These are phyloP conservation scores for Chrysotoxum bicinctum DNA, from an alignment of 2,888 invertebrate species.

Conservation along the genomic window DNA sequence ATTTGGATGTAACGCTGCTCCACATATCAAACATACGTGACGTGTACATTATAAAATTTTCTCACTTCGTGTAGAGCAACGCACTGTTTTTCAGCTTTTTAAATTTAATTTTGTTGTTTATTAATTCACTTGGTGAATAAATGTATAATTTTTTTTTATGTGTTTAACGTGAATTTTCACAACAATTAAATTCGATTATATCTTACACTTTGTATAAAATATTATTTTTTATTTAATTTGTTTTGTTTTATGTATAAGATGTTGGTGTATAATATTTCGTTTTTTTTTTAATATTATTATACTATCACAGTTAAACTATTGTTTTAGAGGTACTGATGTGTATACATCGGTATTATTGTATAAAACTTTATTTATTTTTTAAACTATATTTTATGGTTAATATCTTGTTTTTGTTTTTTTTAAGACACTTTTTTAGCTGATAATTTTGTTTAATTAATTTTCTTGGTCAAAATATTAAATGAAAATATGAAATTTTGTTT, in stretches of 20 bases:
- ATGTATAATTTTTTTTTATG: slow-evolving; percentile 18
- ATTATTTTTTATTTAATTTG: slow-evolving; percentile 25
- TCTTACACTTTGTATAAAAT: slow-evolving; percentile 69
- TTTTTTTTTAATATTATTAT: slow-evolving; percentile 27
- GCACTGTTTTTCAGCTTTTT: slow-evolving; percentile 16
- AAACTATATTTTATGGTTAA: slow-evolving; percentile 15
- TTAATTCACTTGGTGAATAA: slow-evolving; percentile 55
- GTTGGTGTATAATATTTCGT: slow-evolving; percentile 53
- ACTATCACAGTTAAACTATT: slow-evolving; percentile 70
- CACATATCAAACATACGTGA: slow-evolving; percentile 83
- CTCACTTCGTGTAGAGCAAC: slow-evolving; percentile 41
- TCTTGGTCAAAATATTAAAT: slow-evolving; percentile 15
- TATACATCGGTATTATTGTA: slow-evolving; percentile 62
- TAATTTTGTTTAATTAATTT: slow-evolving; percentile 12
- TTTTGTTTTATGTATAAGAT: slow-evolving; percentile 50
- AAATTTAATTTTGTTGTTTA: slow-evolving; percentile 26
- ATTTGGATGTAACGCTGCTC: slow-evolving; percentile 82
- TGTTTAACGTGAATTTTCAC: slow-evolving; percentile 73
- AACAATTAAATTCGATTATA: slow-evolving; percentile 62
- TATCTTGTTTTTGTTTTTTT: slow-evolving; percentile 15
- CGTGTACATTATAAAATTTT: slow-evolving; percentile 81
- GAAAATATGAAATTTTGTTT: not conserved
- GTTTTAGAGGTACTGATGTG: slow-evolving; percentile 67
- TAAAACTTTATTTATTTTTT: not conserved
- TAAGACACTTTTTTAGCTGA: slow-evolving; percentile 61